Evolutionary conservation across 2,797 vertebrate species (phyloP).

Genomic region (Kryptolebias ocellatus): DNA sequence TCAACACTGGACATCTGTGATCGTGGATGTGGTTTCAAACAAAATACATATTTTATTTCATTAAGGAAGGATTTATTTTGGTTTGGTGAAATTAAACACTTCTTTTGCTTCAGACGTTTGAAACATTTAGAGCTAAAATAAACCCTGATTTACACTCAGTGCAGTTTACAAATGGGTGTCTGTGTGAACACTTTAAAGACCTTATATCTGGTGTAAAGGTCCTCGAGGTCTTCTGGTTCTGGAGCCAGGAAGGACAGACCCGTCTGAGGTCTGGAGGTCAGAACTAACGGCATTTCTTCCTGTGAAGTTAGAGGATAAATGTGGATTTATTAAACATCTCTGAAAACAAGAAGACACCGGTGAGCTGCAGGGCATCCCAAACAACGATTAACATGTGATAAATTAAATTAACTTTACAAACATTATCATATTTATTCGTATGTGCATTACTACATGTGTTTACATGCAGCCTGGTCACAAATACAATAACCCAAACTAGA

Average conservation of each 20-base stretch:
- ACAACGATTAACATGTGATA: no score
- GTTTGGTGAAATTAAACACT: no score
- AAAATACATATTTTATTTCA: no score
- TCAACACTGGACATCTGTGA: no score
- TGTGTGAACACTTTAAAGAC: slow-evolving; percentile 60
- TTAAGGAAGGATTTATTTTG: no score
- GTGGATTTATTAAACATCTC: neutral
- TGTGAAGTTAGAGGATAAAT: slow-evolving; percentile 44
- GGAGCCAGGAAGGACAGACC: slow-evolving; percentile 90
- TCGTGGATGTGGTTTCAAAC: no score
- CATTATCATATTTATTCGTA: no score
- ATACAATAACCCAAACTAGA: neutral
- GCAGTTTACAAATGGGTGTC: neutral
- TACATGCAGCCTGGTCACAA: neutral
- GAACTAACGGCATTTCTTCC: slow-evolving; percentile 88
- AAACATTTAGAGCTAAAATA: no score
- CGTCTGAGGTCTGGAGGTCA: slow-evolving; percentile 87
- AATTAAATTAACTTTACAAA: no score
- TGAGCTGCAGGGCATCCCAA: no score
- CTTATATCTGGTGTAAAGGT: slow-evolving; percentile 95
- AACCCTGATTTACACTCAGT: no score
- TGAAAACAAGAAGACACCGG: neutral
- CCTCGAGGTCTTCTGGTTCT: slow-evolving; percentile 92
- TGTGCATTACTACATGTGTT: neutral
- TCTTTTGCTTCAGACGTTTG: no score